phyloP scores from a whole-genome alignment of 2,113 vertebrate species.

The Nannospalax galili region DNA sequence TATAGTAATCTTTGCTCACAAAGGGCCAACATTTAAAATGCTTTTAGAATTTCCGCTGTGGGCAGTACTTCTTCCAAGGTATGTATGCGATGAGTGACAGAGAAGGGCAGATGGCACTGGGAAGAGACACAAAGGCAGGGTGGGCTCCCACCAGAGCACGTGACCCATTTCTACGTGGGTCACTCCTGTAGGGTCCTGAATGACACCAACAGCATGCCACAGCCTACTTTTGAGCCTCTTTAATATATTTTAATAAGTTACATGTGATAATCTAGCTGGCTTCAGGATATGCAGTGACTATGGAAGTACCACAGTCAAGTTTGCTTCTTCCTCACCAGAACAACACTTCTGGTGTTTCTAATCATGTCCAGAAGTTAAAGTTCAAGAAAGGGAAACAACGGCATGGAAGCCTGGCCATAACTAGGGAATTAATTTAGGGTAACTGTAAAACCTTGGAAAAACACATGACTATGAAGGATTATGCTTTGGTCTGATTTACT shows the following conservation, averaged over 20 bases:
- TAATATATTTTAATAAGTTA: not conserved
- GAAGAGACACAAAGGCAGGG: not conserved
- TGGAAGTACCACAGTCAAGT: not conserved
- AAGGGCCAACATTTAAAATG: not conserved
- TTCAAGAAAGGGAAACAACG: not conserved
- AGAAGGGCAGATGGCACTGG: not conserved
- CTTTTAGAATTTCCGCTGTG: not conserved
- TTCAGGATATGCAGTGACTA: not conserved
- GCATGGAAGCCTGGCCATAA: not conserved
- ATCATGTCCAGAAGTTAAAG: not conserved
- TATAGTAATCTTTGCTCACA: not conserved
- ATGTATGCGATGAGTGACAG: not conserved
- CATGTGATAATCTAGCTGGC: not conserved
- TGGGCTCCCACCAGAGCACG: not conserved
- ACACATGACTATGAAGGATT: not conserved
- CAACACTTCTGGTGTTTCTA: not conserved
- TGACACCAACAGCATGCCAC: not conserved
- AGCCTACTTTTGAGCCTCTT: not conserved
- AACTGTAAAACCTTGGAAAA: not conserved
- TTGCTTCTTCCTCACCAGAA: not conserved
- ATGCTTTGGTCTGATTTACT: slow-evolving; percentile 24
- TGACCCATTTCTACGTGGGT: too few species aligned
- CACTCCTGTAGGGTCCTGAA: not conserved
- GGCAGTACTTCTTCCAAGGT: not conserved
- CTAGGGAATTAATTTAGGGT: not conserved